Evolutionary conservation across 2,888 invertebrate genomes (phyloP).

Genomic region (Cheilosia urbana): DNA sequence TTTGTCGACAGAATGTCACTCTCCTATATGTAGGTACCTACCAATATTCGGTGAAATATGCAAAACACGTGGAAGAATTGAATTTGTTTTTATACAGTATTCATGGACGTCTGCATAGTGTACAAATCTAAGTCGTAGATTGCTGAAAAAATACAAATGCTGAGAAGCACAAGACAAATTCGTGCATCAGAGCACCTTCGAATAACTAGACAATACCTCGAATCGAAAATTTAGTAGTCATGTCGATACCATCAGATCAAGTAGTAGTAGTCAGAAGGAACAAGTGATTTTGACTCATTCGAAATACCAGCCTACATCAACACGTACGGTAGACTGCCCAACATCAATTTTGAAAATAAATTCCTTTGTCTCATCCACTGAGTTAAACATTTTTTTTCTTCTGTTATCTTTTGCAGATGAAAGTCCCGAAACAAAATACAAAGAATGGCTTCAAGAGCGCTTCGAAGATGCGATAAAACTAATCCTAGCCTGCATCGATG

Average conservation of each 20-base stretch:
- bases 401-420: slow-evolving; percentile 80
- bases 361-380: not conserved
- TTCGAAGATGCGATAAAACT: slow-evolving; percentile 88
- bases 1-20: not conserved
- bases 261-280: too few relatives aligned
- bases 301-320: too few relatives aligned
- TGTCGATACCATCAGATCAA: too few relatives aligned
- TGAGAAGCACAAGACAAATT: too few relatives aligned
- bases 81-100: not conserved
- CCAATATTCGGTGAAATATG: not conserved
- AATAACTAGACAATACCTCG: too few relatives aligned
- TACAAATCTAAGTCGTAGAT: too few relatives aligned
- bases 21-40: not conserved
- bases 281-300: too few relatives aligned
- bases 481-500: slow-evolving; percentile 86
- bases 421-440: slow-evolving; percentile 87
- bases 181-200: too few relatives aligned
- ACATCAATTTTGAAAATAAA: not conserved
- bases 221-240: too few relatives aligned
- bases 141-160: too few relatives aligned
- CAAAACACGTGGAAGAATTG: slow-evolving; percentile 13
- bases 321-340: too few relatives aligned
- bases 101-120: too few relatives aligned
- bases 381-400: not conserved
- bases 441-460: slow-evolving; percentile 88